These are phyloP conservation scores for Salvelinus namaycush DNA, from an alignment of 2,113 vertebrate genomes.

Conservation along the genomic window DNA sequence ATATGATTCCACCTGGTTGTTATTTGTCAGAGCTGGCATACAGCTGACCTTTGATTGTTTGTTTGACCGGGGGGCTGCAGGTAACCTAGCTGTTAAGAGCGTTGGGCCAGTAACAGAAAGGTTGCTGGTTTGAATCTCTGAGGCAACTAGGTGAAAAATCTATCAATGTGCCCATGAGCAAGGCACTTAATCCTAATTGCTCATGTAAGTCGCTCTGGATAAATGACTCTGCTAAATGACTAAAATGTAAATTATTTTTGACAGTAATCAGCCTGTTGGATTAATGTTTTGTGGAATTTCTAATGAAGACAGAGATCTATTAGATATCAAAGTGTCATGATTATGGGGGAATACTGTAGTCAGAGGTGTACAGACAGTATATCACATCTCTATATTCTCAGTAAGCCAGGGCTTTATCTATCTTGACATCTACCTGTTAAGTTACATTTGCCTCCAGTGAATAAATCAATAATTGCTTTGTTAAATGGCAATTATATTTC, in stretches of 20 bases:
- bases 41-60: not conserved
- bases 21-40: not conserved
- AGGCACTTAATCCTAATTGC: no score
- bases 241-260: no score
- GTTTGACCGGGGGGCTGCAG: no score
- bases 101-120: no score
- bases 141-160: no score
- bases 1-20: no score
- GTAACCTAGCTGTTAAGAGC: no score
- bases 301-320: not conserved
- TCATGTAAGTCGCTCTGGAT: no score
- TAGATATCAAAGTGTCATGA: no score
- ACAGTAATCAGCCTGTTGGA: not conserved
- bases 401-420: not conserved
- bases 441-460: not conserved
- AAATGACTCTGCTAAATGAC: no score
- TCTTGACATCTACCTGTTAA: not conserved
- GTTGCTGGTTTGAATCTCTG: no score
- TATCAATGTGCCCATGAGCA: no score
- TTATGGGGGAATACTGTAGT: not conserved
- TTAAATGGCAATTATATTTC: not conserved
- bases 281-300: not conserved
- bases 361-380: not conserved
- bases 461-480: not conserved
- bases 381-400: not conserved